Base-by-base conservation (phyloP, 2,797 vertebrate species). In the Eulemur coronatus region DNA sequence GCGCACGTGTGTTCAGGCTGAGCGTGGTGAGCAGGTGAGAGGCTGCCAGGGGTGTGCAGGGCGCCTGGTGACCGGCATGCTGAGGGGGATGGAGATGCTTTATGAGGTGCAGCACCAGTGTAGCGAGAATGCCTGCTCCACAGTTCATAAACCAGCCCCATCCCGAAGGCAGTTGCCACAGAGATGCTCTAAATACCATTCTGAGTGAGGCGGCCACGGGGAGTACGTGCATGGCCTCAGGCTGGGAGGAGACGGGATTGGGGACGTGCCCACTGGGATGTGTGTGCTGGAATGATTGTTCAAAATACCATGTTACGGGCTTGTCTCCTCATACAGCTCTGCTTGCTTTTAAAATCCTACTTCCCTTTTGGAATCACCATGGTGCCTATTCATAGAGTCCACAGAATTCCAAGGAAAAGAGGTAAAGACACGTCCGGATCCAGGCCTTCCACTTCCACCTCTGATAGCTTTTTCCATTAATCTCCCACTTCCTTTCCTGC, bases 41-140 rank as follows among this genome's bases (percentile, higher is more conserved):
- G 28, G 5, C 26, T n/a, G n/a, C 13, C 41, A 30, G 18, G 33
- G 28, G 13, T 46, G 5, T 4, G 3, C 11, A 59, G 52, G 41
- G 61, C 0, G 22, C 1, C 9, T 0, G 69, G n/a, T n/a, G 13
- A 65, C 20, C 2, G 7, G 1, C 0, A 0, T 17, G 30, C 8
- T 2, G n/a, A 80, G 30, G 55, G 38, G 28, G 30, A 7, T 11
- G 3, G n/a, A 59, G 87, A 67, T 8, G 20, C n/a, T 78, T 43
- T 61, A 33, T 14, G 28, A 72, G 50, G 24, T 24, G 28, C 1
- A 24, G 67, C 4, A 55, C 41, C 33, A 35, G 2, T 15, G 26
- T 57, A 52, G 5, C 0, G 1, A 89, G 52, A 81, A 63, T 9
- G 26, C 52, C 57, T n/a, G 15, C 30, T 78, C 26, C 75, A 35